Base-by-base conservation (phyloP, 2,888 invertebrate species). In the Amiota minor region DNA sequence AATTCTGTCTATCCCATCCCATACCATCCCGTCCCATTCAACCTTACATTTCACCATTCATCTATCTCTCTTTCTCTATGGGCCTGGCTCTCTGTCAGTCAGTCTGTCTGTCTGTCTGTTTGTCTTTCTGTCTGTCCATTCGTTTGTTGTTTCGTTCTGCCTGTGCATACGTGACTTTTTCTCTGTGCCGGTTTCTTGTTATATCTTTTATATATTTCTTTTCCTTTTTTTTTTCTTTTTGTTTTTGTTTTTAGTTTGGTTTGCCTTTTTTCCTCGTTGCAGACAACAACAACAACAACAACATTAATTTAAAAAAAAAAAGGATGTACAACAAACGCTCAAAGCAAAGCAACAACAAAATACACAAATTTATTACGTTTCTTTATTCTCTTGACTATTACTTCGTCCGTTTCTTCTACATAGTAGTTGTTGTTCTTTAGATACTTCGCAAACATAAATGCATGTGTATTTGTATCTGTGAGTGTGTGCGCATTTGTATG, bases 81-180 rank as follows among this genome's bases (percentile, higher is more conserved):
- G 2, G 53, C 71, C 75, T 75, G 77, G 78, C 79, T 78, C 75
- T 74, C 80, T 77, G 73, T 76, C 11, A n/a, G 45, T 67, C 14
- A 23, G 45, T 45, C 65, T 73, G 70, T 79, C 73, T 76, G 72
- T 72, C 76, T 56, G 23, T 46, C 2, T n/a, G 49, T 10, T 1
- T 70, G 70, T 46, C 46, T 56, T 14, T 49, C 0, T 10, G 50
- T 56, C 71, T 61, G 65, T 35, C 35, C 35, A 6, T 35, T 35
- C 6, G 4, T 2, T 61, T 75, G 72, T 70, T 47, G 55, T 68
- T 75, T 72, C 71, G 71, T 45, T 77, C n/a, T 61, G 70, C 18
- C 35, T 70, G 72, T 79, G 84, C 83, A 81, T 83, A 83, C 83
- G 83, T 84, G 84, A 84, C 83, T 81, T 81, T 83, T 65, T 65